These are phyloP conservation scores for Camponotus pennsylvanicus DNA, from an alignment of 1,140 invertebrate genomes.

Conservation along the genomic window DNA sequence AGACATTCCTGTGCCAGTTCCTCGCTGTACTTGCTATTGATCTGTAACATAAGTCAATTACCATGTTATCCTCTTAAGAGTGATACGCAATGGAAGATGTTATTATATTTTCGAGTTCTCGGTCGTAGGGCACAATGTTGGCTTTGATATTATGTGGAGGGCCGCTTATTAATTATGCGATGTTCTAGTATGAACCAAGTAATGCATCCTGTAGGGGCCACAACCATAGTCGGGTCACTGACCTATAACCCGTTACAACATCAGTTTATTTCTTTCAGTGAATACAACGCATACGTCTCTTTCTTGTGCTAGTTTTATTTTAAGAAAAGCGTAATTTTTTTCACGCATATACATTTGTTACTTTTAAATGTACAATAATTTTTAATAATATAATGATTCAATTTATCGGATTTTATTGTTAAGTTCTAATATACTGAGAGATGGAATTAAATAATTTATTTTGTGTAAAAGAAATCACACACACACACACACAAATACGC, in stretches of 20 bases:
- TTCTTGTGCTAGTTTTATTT: slow-evolving; percentile 18
- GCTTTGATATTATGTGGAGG: slow-evolving; percentile 11
- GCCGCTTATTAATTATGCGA: slow-evolving; percentile 77
- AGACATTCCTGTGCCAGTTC: slow-evolving; percentile 95
- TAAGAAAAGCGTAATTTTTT: background rate
- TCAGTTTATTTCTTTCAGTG: slow-evolving; percentile 70
- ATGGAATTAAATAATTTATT: background rate
- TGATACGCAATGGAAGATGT: background rate
- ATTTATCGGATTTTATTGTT: background rate
- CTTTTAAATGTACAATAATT: slow-evolving; percentile 9
- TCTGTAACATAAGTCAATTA: slow-evolving; percentile 88
- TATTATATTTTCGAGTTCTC: slow-evolving; percentile 3
- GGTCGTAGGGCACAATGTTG: background rate
- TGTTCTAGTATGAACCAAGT: slow-evolving; percentile 76
- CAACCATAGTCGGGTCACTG: slow-evolving; percentile 76
- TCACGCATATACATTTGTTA: background rate
- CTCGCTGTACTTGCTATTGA: slow-evolving; percentile 98
- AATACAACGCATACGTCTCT: slow-evolving; percentile 13
- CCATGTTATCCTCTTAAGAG: background rate
- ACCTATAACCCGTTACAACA: slow-evolving; percentile 76
- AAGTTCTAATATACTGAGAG: slow-evolving; percentile 6
- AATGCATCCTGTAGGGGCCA: slow-evolving; percentile 81
- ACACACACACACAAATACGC: background rate
- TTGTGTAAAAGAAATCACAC: background rate
- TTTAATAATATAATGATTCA: background rate